Base-by-base conservation (phyloP, 1,140 invertebrate species). In the Drosophila parvula region DNA sequence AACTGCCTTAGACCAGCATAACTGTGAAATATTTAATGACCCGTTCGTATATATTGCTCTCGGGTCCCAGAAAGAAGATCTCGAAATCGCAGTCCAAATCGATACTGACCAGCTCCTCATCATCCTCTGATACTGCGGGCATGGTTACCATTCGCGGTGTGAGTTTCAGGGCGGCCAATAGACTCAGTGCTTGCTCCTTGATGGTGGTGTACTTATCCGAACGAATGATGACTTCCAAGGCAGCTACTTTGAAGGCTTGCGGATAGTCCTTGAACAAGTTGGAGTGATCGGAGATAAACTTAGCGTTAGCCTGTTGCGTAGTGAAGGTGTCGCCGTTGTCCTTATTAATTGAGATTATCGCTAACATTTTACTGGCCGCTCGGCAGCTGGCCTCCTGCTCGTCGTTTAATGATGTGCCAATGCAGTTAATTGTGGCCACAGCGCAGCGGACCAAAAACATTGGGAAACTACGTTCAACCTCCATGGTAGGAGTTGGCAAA, bases 181-280 rank as follows among this genome's bases (percentile, higher is more conserved):
- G 9, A 4, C 18, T 43, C 5, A 59, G 2, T 0, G 57, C 48
- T 16, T 76, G 51, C 2, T 55, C 47, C 41, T 71, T 59, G 27
- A 3, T 0, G 5, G 55, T 43, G 1, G 5, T 7, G 9, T 65
- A 67, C 0, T 77, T 59, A 1, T 51, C 4, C 6, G 57, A 56
- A 6, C 51, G 40, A 0, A 89, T 12, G 0, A 91, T 16, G 0
- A 48, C 59, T 0, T 76, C 27, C 3, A 76, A 28, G 27, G 84
- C 90, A 0, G 64, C 65, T 7, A 16, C 8, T 43, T 79, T 90
- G 0, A 90, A 16, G 8, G 76, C 38, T 0, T 45, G 38, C 45
- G 68, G 69, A 22, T 56, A 90, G 11, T 55, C 71, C 28, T 81
- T 83, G 10, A 86, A 91, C 43, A 79, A 90, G 30, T 90, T 79